Base-by-base conservation (phyloP, 1,140 invertebrate species). In the Ips nitidus region DNA sequence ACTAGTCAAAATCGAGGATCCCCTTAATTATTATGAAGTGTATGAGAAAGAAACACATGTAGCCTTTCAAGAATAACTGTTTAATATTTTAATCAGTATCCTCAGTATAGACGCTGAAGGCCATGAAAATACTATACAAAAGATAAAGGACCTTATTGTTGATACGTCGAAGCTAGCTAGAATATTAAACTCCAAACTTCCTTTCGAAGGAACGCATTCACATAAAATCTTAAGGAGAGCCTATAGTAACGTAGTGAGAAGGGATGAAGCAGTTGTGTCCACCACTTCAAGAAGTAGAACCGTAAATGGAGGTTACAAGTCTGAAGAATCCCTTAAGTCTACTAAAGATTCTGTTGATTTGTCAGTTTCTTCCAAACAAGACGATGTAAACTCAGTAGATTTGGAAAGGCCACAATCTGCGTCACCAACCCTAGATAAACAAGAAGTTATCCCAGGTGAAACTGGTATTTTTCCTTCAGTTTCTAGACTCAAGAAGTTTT, bases 11-110 rank as follows among this genome's bases (percentile, higher is more conserved):
- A 62, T 70, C 8, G 67, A 73, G 43, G 56, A 61, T 7, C 62
- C 69, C n/a, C 45, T 73, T 2, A 66, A 66, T 36, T 66, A 66
- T 45, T 73, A 73, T 45, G 71, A 73, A 55, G 50, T 62, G 2
- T 73, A 73, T 42, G 67, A 73, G 8, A 73, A 73, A 41, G 71
- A 60, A 47, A 70, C 61, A 8, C 71, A 73, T 36, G 68, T 73
- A n/a, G 71, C 71, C 22, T 73, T 73, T 52, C 71, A 70, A 63
- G 71, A 73, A 58, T 57, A 73, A 41, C 37, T 73, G 6, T 73
- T 73, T 45, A 62, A 70, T n/a, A 61, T 70, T 37, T 62, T 73
- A 40, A 73, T 61, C 4, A 61, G 41, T 50, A 69, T 73, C 52
- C 62, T 66, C 3, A 73, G 62, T 36, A 66, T 73, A 6, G 71